Evolutionary conservation across 2,797 vertebrate species (phyloP).

Genomic region (Remorina albescens): DNA sequence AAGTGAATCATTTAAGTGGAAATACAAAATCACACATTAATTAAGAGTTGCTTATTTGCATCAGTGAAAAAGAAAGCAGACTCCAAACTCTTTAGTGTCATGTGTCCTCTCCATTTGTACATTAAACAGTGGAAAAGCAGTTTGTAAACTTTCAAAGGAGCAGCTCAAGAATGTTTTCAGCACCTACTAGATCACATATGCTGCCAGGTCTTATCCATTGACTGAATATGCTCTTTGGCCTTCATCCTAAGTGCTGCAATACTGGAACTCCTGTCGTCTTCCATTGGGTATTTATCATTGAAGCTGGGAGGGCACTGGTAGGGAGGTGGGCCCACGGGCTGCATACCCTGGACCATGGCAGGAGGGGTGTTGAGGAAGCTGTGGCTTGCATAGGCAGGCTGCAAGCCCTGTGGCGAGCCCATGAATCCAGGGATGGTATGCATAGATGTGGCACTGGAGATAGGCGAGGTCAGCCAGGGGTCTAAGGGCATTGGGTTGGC

Average conservation of each 20-base stretch:
- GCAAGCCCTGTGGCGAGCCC: constrained; percentile 89
- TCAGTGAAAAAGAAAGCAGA: constrained; percentile 28
- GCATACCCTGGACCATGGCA: constrained; percentile 89
- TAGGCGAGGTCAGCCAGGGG: constrained; percentile 92
- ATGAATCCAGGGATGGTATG: constrained; percentile 91
- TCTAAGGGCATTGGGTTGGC: constrained; percentile 89
- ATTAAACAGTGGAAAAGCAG: constrained; percentile 43
- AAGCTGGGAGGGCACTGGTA: constrained; percentile 90
- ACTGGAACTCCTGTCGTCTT: constrained; percentile 92
- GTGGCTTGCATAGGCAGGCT: constrained; percentile 86
- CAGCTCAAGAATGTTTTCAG: constrained; percentile 37
- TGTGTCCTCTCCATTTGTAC: constrained; percentile 23
- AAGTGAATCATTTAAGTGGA: constrained; percentile 26
- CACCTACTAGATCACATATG: constrained; percentile 85
- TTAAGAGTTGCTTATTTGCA: constrained; percentile 19
- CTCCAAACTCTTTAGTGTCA: constrained; percentile 51
- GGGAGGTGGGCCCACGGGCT: constrained; percentile 87
- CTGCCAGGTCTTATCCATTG: constrained; percentile 95
- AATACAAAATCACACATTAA: constrained; percentile 11
- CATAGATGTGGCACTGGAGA: constrained; percentile 87
- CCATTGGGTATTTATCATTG: constrained; percentile 91
- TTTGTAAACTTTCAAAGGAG: constrained; percentile 71
- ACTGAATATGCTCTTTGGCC: constrained; percentile 95
- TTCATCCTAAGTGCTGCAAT: constrained; percentile 93
- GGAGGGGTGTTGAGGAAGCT: constrained; percentile 87